phyloP scores from a whole-genome alignment of 2,797 vertebrate species.

The Meriones psammophilus region DNA sequence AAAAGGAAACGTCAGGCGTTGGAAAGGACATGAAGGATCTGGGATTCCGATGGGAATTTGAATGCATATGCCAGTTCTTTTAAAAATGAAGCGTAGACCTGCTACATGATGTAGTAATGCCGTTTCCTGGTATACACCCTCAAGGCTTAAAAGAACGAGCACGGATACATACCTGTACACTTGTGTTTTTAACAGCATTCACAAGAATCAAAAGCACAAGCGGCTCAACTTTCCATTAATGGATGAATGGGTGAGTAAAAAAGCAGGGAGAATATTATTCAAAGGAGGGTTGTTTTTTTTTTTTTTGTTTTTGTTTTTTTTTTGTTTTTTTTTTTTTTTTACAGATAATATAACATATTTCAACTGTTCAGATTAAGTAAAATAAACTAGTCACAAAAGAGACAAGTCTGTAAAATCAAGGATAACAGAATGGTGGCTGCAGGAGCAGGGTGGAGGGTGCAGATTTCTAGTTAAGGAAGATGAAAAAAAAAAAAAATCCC shows the following conservation, averaged over 20 bases:
- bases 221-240: not conserved
- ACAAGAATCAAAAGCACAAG: not conserved
- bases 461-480: not conserved
- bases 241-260: not conserved
- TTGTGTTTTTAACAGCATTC: not conserved
- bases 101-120: not conserved
- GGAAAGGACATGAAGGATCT: not conserved
- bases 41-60: not conserved
- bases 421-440: not conserved
- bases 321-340: not conserved
- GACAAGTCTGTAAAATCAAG: not conserved
- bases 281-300: not conserved
- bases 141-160: not conserved
- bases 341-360: not conserved
- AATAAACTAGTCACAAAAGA: not conserved
- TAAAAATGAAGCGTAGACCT: conserved; percentile 39
- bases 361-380: not conserved
- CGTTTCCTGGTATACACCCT: not conserved
- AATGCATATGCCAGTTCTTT: not conserved
- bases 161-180: not conserved
- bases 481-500: not conserved
- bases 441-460: not conserved
- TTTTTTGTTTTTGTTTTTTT: not conserved
- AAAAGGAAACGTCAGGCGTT: not conserved
- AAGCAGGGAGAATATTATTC: not conserved